Conservation (phyloP, 2,113 vertebrate species). For the Rhinolophus ferrumequinum region DNA sequence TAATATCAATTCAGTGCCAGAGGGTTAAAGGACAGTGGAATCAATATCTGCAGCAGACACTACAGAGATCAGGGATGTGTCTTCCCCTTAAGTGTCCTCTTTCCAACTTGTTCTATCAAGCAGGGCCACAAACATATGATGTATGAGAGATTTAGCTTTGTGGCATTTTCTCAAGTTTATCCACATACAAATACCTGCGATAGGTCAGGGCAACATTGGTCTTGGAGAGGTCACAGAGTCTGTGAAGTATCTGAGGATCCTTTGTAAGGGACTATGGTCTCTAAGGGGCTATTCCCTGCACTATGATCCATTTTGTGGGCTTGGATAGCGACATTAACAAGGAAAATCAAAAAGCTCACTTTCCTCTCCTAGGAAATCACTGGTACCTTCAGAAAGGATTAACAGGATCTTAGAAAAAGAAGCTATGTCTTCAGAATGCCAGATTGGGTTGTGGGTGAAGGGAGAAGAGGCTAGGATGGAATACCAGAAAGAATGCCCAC, state of each 20-base stretch:
- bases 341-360: background rate
- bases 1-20: constrained; percentile 42
- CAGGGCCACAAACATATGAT: background rate
- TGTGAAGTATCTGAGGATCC: background rate
- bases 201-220: background rate
- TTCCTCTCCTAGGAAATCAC: background rate
- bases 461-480: background rate
- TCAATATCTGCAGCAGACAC: constrained; percentile 34
- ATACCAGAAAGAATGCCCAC: background rate
- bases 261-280: background rate
- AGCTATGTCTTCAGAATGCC: background rate
- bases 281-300: background rate
- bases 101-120: constrained; percentile 26
- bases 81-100: background rate
- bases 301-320: background rate
- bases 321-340: background rate
- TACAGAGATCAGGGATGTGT: background rate
- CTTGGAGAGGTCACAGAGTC: background rate
- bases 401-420: background rate
- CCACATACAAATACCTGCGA: background rate
- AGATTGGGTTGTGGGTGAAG: background rate
- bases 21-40: constrained; percentile 56
- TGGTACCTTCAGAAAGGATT: background rate
- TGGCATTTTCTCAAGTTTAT: constrained; percentile 34
- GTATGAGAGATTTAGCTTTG: background rate